These are phyloP conservation scores for Drosophila miranda DNA, from an alignment of 1,140 invertebrate species.

Conservation along the genomic window DNA sequence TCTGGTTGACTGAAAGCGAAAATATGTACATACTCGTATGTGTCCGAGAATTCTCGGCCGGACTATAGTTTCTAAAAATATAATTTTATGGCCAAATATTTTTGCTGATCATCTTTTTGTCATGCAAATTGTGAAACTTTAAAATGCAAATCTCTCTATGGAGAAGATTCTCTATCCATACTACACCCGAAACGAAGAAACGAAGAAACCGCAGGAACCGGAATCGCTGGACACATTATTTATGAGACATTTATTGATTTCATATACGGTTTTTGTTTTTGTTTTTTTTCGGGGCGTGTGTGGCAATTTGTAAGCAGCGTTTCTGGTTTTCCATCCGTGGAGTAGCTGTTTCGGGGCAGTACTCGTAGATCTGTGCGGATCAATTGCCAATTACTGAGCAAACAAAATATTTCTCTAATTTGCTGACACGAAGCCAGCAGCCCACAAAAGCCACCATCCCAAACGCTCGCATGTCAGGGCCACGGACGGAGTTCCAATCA, in stretches of 20 bases:
- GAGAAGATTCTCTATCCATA: slow-evolving; percentile 20
- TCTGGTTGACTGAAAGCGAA: slow-evolving; percentile 53
- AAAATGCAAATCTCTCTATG: slow-evolving; percentile 50
- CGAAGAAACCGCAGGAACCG: slow-evolving; percentile 16
- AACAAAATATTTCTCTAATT: slow-evolving; percentile 76
- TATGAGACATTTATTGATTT: slow-evolving; percentile 51
- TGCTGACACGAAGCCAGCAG: slow-evolving; percentile 59
- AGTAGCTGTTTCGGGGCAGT: slow-evolving; percentile 5
- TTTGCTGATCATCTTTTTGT: slow-evolving; percentile 37
- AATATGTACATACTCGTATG: slow-evolving; percentile 3
- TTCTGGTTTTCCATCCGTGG: slow-evolving; percentile 27
- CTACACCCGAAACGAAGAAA: slow-evolving; percentile 25
- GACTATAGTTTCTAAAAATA: slow-evolving; percentile 37
- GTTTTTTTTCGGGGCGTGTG: slow-evolving; percentile 36
- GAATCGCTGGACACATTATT: slow-evolving; percentile 33
- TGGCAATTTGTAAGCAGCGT: slow-evolving; percentile 59
- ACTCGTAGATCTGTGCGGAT: slow-evolving; percentile 27
- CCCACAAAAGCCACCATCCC: too few relatives aligned
- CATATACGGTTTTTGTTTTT: slow-evolving; percentile 6
- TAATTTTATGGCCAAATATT: slow-evolving; percentile 31
- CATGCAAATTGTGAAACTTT: slow-evolving; percentile 63
- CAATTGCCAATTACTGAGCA: slow-evolving; percentile 69
- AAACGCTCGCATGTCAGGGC: slow-evolving; percentile 66
- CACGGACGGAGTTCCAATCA: slow-evolving; percentile 60
- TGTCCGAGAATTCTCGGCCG: slow-evolving; percentile 14